These are phyloP conservation scores for Theonella swinhoei DNA, from an alignment of 37 sponge, comb jelly and placozoan genomes.

Conservation along the genomic window DNA sequence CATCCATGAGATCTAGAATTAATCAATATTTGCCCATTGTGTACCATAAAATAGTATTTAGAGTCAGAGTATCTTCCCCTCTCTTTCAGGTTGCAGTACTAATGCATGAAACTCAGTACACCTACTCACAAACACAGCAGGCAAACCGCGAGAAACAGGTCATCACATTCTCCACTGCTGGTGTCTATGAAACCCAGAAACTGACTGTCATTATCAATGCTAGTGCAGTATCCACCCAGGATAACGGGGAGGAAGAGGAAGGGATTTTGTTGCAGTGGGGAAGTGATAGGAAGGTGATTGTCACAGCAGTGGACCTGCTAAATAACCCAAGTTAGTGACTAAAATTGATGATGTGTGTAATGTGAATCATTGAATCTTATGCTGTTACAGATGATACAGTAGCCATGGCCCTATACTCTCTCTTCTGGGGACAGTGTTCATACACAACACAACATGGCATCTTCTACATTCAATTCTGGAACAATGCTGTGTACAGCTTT, in stretches of 20 bases:
- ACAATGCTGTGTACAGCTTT: constrained; percentile 42
- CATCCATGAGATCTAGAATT: no score
- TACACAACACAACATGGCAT: constrained; percentile 5
- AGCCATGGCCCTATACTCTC: not conserved
- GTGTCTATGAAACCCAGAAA: constrained; percentile 51
- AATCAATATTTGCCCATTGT: no score
- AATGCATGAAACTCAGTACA: constrained; percentile 44
- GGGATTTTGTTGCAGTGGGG: constrained; percentile 18
- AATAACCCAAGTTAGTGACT: not conserved
- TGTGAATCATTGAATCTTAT: not conserved
- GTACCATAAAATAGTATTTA: no score
- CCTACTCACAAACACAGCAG: constrained; percentile 57
- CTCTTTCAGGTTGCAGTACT: constrained; percentile 58
- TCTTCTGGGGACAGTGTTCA: constrained; percentile 46
- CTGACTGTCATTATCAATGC: not conserved
- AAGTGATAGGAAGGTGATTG: not conserved
- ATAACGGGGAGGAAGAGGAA: not conserved
- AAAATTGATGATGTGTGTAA: not conserved
- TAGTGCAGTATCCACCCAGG: not conserved
- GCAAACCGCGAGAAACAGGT: constrained; percentile 48
- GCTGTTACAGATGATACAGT: constrained; percentile 15
- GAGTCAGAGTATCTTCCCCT: no score
- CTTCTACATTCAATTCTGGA: constrained; percentile 19
- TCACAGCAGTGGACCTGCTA: constrained; percentile 7
- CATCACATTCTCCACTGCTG: constrained; percentile 12